Evolutionary conservation across 2,888 invertebrate genomes (phyloP), one percentile per base, ranked within the genome.

Genomic region (Drosophila anomelani): DNA sequence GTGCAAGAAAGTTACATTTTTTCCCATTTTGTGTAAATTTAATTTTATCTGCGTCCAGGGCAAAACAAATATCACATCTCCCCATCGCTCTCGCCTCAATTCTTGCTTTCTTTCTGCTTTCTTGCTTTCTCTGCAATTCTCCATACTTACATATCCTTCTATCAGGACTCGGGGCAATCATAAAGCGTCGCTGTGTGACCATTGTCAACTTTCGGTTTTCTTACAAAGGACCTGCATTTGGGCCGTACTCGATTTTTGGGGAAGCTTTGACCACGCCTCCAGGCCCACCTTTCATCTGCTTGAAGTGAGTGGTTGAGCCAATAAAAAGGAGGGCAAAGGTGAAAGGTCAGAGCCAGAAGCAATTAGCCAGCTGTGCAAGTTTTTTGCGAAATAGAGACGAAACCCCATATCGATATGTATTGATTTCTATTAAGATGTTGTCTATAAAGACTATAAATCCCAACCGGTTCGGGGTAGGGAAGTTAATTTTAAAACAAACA

Each of bases 21-120:
- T 68, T 36, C 54, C 13, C 64, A 63, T 63, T 61, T 64, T 70
- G 76, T 76, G 72, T 75, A 80, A 80, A 85, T 85, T 82, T 85
- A 82, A 83, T 83, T 83, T 83, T 83, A 83, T 83, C 83, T 80
- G 61, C 64, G 88, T 80, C 76, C 66, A 72, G 83, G 83, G 85
- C 67, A 58, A 82, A 67, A 76, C 88, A 82, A 86, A 79, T 81
- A 80, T 69, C 66, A 68, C 73, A 68, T 60, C 17, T 15, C 38
- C n/a, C 13, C 39, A 32, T 23, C 3, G 20, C 23, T n/a, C 39
- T 60, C 13, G 8, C 29, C 9, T 39, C 10, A 17, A 7, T 12
- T 55, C 12, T 23, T 23, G 13, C 20, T 12, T 23, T 13, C 23
- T 23, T 17, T 12, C 10, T 10, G 36, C 29, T 32, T 23, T 17